phyloP scores from a whole-genome alignment of 92 coral and sea anemone species.

The Phymanthus crucifer region DNA sequence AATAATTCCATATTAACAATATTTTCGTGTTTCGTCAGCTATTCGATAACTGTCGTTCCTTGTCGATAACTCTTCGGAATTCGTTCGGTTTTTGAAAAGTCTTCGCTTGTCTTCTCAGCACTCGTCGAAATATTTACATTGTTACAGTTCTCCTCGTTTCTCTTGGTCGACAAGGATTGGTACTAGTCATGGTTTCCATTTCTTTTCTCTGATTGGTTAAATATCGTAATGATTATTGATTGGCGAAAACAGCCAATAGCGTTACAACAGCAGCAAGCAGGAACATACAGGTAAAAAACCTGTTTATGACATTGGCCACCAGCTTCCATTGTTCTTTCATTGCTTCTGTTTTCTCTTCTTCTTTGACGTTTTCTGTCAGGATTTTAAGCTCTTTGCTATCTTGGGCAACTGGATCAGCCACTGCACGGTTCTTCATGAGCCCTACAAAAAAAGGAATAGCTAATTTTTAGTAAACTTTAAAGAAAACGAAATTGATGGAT shows the following conservation, averaged over 20 bases:
- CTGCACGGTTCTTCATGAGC: slow-evolving; percentile 19
- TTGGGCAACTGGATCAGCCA: slow-evolving; percentile 48
- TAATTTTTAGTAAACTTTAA: too few relatives aligned
- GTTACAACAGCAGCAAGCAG: slow-evolving; percentile 69
- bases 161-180: not conserved
- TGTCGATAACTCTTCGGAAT: not conserved
- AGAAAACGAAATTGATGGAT: too few relatives aligned
- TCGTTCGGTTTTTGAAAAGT: not conserved
- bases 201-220: not conserved
- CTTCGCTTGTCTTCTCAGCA: not conserved
- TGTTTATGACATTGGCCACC: slow-evolving; percentile 86
- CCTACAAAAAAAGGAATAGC: not conserved
- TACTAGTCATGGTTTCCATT: not conserved
- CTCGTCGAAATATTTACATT: not conserved
- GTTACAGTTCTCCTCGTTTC: not conserved
- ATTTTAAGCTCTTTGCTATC: slow-evolving; percentile 73
- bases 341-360: slow-evolving; percentile 61
- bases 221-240: slow-evolving; percentile 27
- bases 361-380: slow-evolving; percentile 64
- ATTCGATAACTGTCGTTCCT: not conserved
- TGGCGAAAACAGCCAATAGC: slow-evolving; percentile 62
- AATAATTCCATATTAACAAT: too few relatives aligned
- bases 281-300: slow-evolving; percentile 77
- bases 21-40: not conserved
- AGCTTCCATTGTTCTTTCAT: slow-evolving; percentile 76